Base-by-base conservation (phyloP, 2,888 invertebrate species). In the Ochropleura plecta region DNA sequence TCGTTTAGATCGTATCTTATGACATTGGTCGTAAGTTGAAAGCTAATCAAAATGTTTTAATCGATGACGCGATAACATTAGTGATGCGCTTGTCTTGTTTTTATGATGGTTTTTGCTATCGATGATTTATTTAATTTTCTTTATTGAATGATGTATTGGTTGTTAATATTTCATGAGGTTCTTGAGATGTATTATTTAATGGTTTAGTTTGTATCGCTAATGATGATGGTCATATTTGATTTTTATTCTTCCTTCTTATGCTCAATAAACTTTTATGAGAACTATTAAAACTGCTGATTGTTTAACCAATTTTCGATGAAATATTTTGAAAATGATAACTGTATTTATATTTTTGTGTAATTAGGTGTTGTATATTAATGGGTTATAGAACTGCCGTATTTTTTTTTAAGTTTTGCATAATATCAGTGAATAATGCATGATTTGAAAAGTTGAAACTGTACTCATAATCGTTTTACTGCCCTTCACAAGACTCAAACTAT, bases 21-120 rank as follows among this genome's bases (percentile, higher is more conserved):
- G 95, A 95, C 95, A 95, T 95, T 94, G 94, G 93, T 93, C 93
- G 94, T 95, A 94, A 95, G 95, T 95, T 95, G 96, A 96, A 95
- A 96, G 95, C 95, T 96, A 96, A 96, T 96, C 96, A 96, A 96
- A 96, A 96, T 96, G 96, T 96, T 96, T 96, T 96, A 95, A 96
- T 96, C 96, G 95, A 95, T 95, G 94, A 95, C 92, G 94, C 94
- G 95, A 96, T 96, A 95, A 95, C 91, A 90, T 90, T 92, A 95
- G 95, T 93, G 95, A 88, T 93, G 95, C 88, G 86, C 89, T 83
- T 86, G 85, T 88, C 89, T 77, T 85, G 86, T 84, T 86, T 82
- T 84, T 74, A 76, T 76, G 48, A 46, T 53, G 57, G 79, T 85
- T 85, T 85, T 84, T 82, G 70, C 64, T 84, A 81, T 88, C 87